Conservation (phyloP, 1,140 invertebrate species). For the Patella vulgata region DNA sequence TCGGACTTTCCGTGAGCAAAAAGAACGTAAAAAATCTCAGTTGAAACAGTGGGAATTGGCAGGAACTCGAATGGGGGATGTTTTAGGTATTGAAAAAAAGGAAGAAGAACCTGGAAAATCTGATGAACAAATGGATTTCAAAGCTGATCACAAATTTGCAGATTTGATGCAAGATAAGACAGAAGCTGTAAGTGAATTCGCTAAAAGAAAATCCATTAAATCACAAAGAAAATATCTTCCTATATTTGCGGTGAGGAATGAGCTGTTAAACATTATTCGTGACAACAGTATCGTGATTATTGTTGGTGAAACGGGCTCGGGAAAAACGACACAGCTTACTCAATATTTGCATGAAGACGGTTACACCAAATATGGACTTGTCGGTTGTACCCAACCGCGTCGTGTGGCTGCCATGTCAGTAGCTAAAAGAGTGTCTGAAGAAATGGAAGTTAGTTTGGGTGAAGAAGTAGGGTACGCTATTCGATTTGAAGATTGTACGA, state of each 20-base stretch:
- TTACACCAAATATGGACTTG: constrained; percentile 91
- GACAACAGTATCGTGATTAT: constrained; percentile 97
- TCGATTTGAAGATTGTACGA: constrained; percentile 99
- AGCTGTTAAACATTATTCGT: constrained; percentile 79
- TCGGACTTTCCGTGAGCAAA: constrained; percentile 90
- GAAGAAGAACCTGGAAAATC: constrained; percentile 73
- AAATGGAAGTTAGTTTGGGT: constrained; percentile 89
- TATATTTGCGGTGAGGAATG: constrained; percentile 94
- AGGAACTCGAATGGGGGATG: constrained; percentile 95
- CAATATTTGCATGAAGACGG: constrained; percentile 96
- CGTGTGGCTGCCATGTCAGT: constrained; percentile 99
- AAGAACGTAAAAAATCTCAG: constrained; percentile 94
- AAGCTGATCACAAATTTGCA: constrained; percentile 93
- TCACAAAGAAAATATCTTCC: constrained; percentile 94
- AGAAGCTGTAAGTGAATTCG: constrained; percentile 88
- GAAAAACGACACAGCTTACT: constrained; percentile 99
- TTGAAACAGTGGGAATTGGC: constrained; percentile 99
- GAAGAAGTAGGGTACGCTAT: constrained; percentile 95
- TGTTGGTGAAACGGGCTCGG: constrained; percentile 98
- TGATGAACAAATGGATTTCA: constrained; percentile 68
- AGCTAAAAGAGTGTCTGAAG: constrained; percentile 98
- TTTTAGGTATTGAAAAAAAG: constrained; percentile 90
- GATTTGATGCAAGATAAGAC: constrained; percentile 84
- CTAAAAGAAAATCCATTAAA: constrained; percentile 84
- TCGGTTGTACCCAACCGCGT: constrained; percentile 93